Percentiles rank a stretch among this genome's conserved stretches.
Conservation (phyloP, 2,797 vertebrate genomes). For the Chanos chanos region DNA sequence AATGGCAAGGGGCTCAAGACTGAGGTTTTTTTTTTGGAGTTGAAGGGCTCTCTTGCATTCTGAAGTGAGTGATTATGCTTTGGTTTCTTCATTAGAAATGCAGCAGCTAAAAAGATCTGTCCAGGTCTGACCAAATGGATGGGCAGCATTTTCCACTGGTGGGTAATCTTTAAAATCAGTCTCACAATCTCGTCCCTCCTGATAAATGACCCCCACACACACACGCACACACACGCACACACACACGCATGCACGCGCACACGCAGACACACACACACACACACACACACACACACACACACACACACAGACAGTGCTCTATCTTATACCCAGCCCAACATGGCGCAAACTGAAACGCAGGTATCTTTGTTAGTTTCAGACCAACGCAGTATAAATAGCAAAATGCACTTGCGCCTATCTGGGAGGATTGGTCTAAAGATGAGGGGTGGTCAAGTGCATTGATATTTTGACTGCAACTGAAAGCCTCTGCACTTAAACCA, state of each 20-base stretch:
- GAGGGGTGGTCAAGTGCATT: too few species aligned
- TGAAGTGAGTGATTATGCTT: conserved; percentile 28
- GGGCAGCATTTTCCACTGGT: conserved; percentile 29
- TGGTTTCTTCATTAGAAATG: conserved; percentile 42
- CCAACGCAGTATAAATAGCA: too few species aligned
- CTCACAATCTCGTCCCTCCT: conserved; percentile 38
- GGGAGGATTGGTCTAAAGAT: too few species aligned
- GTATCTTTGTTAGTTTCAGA: too few species aligned
- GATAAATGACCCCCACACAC: neutral
- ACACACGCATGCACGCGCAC: neutral
- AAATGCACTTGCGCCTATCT: too few species aligned
- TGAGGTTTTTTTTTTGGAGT: conserved; percentile 10
- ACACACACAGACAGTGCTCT: neutral
- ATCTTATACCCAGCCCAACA: too few species aligned
- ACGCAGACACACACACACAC: neutral
- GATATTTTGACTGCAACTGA: too few species aligned
- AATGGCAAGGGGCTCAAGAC: conserved; percentile 11
- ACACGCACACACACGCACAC: neutral
- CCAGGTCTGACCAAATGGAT: conserved; percentile 37
- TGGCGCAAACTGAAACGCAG: too few species aligned
- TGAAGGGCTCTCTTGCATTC: conserved; percentile 34
- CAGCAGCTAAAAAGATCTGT: conserved; percentile 37
- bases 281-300: neutral
- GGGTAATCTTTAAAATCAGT: conserved; percentile 41
- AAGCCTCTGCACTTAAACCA: too few species aligned